Base-by-base conservation (phyloP, 2,888 invertebrate species). In the Platynereis dumerilii region DNA sequence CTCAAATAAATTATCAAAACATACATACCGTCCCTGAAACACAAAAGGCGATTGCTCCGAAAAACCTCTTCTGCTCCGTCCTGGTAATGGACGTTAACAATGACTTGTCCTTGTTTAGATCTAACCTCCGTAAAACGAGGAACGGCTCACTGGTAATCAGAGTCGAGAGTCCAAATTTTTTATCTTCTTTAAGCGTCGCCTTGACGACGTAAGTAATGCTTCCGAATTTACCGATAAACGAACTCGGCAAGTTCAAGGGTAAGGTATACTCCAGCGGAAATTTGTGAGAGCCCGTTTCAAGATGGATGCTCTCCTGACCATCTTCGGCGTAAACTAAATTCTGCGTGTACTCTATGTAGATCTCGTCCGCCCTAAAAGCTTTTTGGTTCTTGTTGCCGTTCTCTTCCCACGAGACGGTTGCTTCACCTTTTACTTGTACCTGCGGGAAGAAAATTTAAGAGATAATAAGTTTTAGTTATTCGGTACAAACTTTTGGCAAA, bases 211-310 rank as follows among this genome's bases (percentile, higher is more conserved):
- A 83, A 1, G 83, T 82, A 26, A 83, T 79, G 72, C 80, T 82
- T 27, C 83, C 83, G 69, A 73, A 80, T 66, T 83, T 83, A 52
- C 83, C 83, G 56, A 83, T 83, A 70, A 80, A 83, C 0, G 83
- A 83, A 12, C 82, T 81, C 0, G 83, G 83, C 1, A 83, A 74
- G 63, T 77, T 80, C 1, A 74, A 72, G 0, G 80, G 81, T 0
- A 83, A 77, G 44, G 73, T 71, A 68, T 82, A 83, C 42, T 79
- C 78, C 62, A 83, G 78, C 0, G 77, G 75, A 65, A 81, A 83
- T 20, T 75, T 68, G 65, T 82, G 79, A 22, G 59, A 64, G 1
- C 83, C 83, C 3, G 39, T 60, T 1, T 61, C 67, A n/a, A 82
- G 69, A 22, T 66, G 65, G 15, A 74, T 67, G 1, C 73, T 71